Evolutionary conservation across 1,140 invertebrate genomes (phyloP).

Genomic region (Drosophila guanche): DNA sequence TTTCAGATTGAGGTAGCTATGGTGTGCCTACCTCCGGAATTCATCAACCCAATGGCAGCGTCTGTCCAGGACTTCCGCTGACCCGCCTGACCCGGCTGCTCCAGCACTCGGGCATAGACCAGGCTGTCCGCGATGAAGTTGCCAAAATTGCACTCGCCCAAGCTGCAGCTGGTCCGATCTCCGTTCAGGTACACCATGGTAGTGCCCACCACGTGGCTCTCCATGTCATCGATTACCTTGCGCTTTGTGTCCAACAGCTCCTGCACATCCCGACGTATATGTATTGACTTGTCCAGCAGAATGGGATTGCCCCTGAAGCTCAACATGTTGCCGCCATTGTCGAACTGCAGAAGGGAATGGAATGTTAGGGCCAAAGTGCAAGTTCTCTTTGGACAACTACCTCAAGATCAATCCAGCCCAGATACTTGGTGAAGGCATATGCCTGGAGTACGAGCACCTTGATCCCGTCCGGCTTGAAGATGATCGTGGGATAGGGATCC

Average conservation of each 20-base stretch:
- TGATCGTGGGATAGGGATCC: constrained; percentile 90
- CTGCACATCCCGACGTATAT: constrained; percentile 86
- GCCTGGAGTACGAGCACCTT: constrained; percentile 93
- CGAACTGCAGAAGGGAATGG: constrained; percentile 84
- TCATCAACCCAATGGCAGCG: constrained; percentile 89
- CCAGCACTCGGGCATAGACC: constrained; percentile 83
- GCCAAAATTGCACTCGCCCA: constrained; percentile 93
- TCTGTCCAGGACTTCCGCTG: constrained; percentile 87
- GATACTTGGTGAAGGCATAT: constrained; percentile 95
- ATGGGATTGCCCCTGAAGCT: constrained; percentile 90
- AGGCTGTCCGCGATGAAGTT: constrained; percentile 92
- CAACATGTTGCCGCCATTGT: constrained; percentile 88
- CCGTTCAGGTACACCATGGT: constrained; percentile 87
- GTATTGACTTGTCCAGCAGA: constrained; percentile 87
- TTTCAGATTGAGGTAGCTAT: background rate
- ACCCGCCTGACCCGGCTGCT: constrained; percentile 83
- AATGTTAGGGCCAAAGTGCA: background rate
- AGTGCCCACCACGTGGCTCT: constrained; percentile 86
- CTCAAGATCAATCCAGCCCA: constrained; percentile 88
- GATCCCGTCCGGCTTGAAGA: constrained; percentile 88
- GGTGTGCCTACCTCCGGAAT: constrained; percentile 85
- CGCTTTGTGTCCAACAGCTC: constrained; percentile 86
- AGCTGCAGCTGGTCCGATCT: constrained; percentile 84
- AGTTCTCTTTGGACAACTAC: constrained; percentile 1
- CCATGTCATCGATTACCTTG: constrained; percentile 85